Conservation (phyloP, 1,140 invertebrate species). For the Wiebesia pumilae region DNA sequence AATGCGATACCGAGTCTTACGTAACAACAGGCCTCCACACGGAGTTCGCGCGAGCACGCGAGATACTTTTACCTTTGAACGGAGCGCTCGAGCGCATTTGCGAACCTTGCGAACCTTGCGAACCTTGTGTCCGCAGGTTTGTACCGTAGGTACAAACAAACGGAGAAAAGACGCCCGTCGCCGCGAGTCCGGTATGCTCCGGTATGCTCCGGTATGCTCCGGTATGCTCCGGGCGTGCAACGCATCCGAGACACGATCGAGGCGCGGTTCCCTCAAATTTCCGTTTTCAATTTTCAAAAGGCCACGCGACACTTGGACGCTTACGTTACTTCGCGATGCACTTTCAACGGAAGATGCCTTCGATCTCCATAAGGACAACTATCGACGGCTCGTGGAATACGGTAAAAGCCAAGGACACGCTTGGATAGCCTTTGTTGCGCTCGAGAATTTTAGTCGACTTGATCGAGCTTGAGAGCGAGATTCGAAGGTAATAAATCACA, state of each 20-base stretch:
- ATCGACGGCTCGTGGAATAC: too few species aligned
- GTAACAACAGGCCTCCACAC: neutral
- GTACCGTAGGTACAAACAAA: neutral
- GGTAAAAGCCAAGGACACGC: neutral
- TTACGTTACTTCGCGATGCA: neutral
- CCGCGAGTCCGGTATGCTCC: neutral
- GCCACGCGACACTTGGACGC: neutral
- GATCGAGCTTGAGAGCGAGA: neutral
- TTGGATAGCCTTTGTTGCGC: too few species aligned
- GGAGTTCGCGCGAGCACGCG: slow-evolving; percentile 21
- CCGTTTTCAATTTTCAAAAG: too few species aligned
- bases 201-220: neutral
- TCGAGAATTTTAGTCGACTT: neutral
- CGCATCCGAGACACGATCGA: too few species aligned
- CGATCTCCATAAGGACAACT: neutral
- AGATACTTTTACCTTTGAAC: slow-evolving; percentile 49
- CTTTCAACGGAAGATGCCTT: neutral
- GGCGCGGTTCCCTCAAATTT: too few species aligned
- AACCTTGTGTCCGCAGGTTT: too few species aligned
- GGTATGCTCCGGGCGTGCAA: neutral
- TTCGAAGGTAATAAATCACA: neutral
- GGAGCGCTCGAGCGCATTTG: neutral
- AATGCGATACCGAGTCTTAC: slow-evolving; percentile 33
- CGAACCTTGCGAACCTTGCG: too few species aligned
- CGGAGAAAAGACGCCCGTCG: neutral